phyloP scores from a whole-genome alignment of 2,888 invertebrate genomes.

The Dioctria rufipes region DNA sequence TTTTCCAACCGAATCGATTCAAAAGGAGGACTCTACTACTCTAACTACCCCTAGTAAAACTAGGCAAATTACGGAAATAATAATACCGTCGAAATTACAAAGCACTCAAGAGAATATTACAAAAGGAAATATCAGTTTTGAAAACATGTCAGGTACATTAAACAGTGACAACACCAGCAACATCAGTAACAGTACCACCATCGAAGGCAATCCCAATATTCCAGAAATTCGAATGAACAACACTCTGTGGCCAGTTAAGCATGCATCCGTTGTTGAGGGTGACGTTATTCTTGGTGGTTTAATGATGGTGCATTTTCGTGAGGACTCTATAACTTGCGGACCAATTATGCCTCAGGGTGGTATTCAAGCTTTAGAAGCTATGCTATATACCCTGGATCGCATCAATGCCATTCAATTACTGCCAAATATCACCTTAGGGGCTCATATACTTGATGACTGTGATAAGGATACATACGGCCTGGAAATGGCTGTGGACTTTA shows the following conservation, averaged over 20 bases:
- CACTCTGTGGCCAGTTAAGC: conserved; percentile 83
- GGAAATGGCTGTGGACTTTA: conserved; percentile 96
- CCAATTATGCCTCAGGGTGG: conserved; percentile 96
- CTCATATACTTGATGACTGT: conserved; percentile 93
- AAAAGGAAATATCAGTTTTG: background rate
- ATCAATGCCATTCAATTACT: conserved; percentile 80
- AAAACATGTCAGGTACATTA: background rate
- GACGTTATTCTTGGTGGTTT: conserved; percentile 91
- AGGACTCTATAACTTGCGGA: conserved; percentile 90
- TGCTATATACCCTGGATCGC: conserved; percentile 91
- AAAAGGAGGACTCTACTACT: background rate
- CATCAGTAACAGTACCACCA: too few relatives aligned
- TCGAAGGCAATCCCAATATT: background rate
- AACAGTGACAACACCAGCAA: background rate
- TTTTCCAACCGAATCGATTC: conserved; percentile 6
- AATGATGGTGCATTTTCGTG: conserved; percentile 96
- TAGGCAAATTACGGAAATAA: too few relatives aligned
- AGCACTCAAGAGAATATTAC: conserved; percentile 5
- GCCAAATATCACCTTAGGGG: conserved; percentile 86
- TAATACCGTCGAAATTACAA: too few relatives aligned
- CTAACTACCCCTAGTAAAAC: too few relatives aligned
- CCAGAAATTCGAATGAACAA: conserved; percentile 28
- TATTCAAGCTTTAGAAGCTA: conserved; percentile 90
- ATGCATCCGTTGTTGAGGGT: conserved; percentile 90
- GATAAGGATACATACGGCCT: conserved; percentile 96